Percentiles rank a stretch among this genome's conserved stretches.
These are phyloP conservation scores for Trachurus trachurus DNA, from an alignment of 2,797 vertebrate species.

Conservation along the genomic window DNA sequence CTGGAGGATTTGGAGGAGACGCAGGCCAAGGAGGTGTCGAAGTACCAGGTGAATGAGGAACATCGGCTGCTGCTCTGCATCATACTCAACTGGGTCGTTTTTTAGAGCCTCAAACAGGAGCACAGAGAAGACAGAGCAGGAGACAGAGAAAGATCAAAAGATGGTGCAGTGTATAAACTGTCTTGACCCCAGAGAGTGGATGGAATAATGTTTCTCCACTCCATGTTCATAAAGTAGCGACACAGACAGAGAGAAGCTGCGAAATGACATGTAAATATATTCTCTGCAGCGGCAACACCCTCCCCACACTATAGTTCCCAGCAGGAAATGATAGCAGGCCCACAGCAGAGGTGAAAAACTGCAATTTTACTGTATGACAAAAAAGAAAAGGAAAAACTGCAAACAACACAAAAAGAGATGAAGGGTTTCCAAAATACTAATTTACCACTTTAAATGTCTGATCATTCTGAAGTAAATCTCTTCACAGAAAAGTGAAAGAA, in stretches of 20 bases:
- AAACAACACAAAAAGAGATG: background rate
- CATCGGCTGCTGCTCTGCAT: background rate
- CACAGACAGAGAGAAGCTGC: background rate
- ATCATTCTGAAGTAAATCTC: background rate
- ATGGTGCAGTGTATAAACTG: background rate
- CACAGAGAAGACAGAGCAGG: background rate
- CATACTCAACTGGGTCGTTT: background rate
- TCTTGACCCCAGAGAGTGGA: background rate
- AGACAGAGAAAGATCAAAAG: background rate
- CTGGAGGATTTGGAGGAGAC: constrained; percentile 87
- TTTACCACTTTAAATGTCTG: background rate
- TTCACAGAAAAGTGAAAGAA: background rate
- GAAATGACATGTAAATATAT: constrained; percentile 27
- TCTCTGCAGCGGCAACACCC: constrained; percentile 40
- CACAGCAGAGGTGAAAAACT: constrained; percentile 39
- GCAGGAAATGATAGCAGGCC: constrained; percentile 33
- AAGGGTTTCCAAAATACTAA: background rate
- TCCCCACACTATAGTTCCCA: constrained; percentile 22
- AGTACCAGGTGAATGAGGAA: constrained; percentile 86
- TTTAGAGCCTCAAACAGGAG: background rate
- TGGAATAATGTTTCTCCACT: background rate
- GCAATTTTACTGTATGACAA: constrained; percentile 28
- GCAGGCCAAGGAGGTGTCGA: constrained; percentile 86
- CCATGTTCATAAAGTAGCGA: background rate
- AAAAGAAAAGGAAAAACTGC: background rate